These are phyloP conservation scores for Contarinia nasturtii DNA, from an alignment of 1,140 invertebrate genomes.

Conservation along the genomic window DNA sequence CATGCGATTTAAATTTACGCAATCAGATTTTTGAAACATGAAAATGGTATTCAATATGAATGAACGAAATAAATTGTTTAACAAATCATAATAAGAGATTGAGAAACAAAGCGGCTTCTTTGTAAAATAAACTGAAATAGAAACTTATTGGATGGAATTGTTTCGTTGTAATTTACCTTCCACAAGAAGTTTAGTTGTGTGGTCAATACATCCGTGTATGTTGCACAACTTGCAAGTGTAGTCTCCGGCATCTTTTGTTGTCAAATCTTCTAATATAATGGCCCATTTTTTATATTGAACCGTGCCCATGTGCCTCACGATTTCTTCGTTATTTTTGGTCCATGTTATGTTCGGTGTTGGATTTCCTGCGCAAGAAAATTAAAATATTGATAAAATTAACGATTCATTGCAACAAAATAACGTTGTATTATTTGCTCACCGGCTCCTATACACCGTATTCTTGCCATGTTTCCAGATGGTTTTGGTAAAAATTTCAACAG, in stretches of 20 bases:
- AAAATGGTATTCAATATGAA: neutral
- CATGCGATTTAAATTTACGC: neutral
- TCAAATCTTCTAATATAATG: conserved; percentile 50
- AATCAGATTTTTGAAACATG: neutral
- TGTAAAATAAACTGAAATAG: too few relatives aligned
- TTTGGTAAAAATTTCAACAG: conserved; percentile 24
- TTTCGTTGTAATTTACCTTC: conserved; percentile 34
- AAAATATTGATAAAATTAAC: neutral
- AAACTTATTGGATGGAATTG: too few relatives aligned
- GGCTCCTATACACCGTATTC: conserved; percentile 38
- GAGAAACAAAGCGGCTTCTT: too few relatives aligned
- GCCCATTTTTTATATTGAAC: conserved; percentile 40
- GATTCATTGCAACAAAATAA: neutral
- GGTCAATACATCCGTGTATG: conserved; percentile 49
- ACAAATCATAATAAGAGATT: neutral
- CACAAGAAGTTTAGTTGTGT: conserved; percentile 50
- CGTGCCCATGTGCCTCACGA: conserved; percentile 34
- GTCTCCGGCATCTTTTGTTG: conserved; percentile 56
- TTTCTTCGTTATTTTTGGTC: conserved; percentile 47
- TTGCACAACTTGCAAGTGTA: conserved; percentile 79
- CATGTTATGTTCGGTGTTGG: conserved; percentile 60
- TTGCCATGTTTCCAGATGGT: conserved; percentile 44
- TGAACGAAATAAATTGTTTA: too few relatives aligned
- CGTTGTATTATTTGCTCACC: neutral
- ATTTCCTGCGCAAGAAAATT: conserved; percentile 29